Percentiles rank a stretch among this genome's conserved stretches.
phyloP scores from a whole-genome alignment of 2,797 vertebrate species.

The Megaceryle alcyon region DNA sequence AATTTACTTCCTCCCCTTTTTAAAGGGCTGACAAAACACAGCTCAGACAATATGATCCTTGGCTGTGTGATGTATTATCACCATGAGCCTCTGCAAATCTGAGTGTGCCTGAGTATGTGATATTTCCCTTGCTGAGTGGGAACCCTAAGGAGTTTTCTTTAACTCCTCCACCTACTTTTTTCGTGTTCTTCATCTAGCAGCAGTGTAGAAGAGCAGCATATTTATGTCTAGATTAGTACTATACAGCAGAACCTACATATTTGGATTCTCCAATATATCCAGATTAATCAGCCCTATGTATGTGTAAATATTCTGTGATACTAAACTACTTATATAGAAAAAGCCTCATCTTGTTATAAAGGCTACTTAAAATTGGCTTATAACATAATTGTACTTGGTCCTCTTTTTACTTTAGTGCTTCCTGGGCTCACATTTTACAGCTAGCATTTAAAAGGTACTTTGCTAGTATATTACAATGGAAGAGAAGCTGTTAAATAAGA shows the following conservation, averaged over 20 bases:
- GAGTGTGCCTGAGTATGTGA: fast-evolving
- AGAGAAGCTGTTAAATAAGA: background rate
- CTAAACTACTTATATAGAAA: background rate
- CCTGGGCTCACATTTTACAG: background rate
- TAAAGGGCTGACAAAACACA: background rate
- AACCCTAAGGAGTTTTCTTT: background rate
- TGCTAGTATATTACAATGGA: background rate
- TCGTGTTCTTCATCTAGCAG: background rate
- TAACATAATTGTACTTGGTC: background rate
- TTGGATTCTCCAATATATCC: background rate
- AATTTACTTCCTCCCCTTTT: background rate
- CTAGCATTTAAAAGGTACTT: background rate
- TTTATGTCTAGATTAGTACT: background rate
- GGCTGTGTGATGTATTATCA: background rate
- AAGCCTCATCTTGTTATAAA: background rate
- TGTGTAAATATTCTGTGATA: background rate
- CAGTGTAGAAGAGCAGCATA: background rate
- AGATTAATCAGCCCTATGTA: background rate
- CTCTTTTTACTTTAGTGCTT: background rate
- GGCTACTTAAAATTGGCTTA: background rate
- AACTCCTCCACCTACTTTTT: background rate
- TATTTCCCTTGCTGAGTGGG: background rate
- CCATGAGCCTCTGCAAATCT: background rate
- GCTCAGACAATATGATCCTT: background rate
- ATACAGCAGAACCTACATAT: background rate